Base-by-base conservation (phyloP, 2,888 invertebrate species). In the Neuroscelio doddi region DNA sequence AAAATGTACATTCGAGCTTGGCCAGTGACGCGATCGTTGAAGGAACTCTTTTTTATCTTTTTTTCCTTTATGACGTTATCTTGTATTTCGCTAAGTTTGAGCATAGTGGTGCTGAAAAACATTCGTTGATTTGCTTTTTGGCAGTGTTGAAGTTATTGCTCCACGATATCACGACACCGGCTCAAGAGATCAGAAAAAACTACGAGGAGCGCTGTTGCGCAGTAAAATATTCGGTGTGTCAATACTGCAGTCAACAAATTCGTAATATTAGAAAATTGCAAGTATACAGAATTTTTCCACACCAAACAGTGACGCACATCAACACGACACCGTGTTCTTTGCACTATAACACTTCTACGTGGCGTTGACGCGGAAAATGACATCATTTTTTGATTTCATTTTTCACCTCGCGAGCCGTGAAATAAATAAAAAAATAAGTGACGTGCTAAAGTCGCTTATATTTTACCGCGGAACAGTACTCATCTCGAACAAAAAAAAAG, bases 1-100 rank as follows among this genome's bases (percentile, higher is more conserved):
- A 73, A 72, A 73, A 64, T 74, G 73, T 38, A 38, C 38, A 26
- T 29, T 55, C 52, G 64, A 59, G 59, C 50, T 8, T 9, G 10
- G 38, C 17, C 38, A 9, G 38, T 16, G 38, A 5, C 38, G 38
- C 10, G 38, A 38, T 17, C 7, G n/a, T 5, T 17, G 38, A 17
- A 34, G 14, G 14, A n/a, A 34, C 7, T 10, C 34, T 12, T 12
- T 14, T 34, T 34, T 3, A 5, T 14, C 14, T 2, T 7, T 14
- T 10, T 34, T 12, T n/a, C 14, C 4, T 21, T 2, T 21, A 5
- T 21, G 3, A 21, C 21, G 21, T 2, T 3, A 21, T 21, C 5
- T 21, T 21, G 21, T 21, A 21, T 21, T 21, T 21, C 30, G 30
- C 10, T n/a, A n/a, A n/a, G 10, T 30, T 30, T 30, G 30, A 30